phyloP scores from a whole-genome alignment of 53 echinoderm and acorn worm genomes.

The Zoroaster sp. region DNA sequence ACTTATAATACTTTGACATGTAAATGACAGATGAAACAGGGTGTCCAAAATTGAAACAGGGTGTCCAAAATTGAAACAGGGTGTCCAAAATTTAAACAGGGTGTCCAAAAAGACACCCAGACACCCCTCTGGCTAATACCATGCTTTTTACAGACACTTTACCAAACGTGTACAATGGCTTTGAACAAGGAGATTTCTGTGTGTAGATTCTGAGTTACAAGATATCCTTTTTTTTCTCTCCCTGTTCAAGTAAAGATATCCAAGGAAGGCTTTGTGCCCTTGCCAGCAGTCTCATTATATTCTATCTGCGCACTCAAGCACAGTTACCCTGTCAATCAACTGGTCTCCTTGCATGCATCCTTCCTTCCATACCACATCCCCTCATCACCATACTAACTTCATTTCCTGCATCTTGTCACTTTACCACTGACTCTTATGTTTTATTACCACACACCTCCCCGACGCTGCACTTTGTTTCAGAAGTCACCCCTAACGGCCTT shows the following conservation, averaged over 20 bases:
- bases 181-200: too few species aligned
- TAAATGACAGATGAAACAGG: too few species aligned
- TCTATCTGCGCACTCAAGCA: neutral
- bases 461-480: slow-evolving; percentile 40
- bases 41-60: too few species aligned
- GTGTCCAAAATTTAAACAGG: too few species aligned
- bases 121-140: too few species aligned
- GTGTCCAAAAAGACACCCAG: too few species aligned
- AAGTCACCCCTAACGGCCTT: slow-evolving; percentile 6
- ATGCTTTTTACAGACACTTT: too few species aligned
- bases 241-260: neutral
- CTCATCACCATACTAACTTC: slow-evolving; percentile 54
- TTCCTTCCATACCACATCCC: neutral
- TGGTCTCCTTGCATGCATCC: neutral
- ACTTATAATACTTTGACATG: too few species aligned
- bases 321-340: neutral
- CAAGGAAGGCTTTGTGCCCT: neutral
- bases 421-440: neutral
- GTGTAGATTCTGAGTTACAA: too few species aligned
- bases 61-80: too few species aligned
- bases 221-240: too few species aligned
- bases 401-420: slow-evolving; percentile 17
- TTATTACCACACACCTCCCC: neutral
- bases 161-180: too few species aligned
- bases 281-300: neutral